phyloP scores from a whole-genome alignment of 2,888 invertebrate genomes.

The Cryptocephalus moraei region DNA sequence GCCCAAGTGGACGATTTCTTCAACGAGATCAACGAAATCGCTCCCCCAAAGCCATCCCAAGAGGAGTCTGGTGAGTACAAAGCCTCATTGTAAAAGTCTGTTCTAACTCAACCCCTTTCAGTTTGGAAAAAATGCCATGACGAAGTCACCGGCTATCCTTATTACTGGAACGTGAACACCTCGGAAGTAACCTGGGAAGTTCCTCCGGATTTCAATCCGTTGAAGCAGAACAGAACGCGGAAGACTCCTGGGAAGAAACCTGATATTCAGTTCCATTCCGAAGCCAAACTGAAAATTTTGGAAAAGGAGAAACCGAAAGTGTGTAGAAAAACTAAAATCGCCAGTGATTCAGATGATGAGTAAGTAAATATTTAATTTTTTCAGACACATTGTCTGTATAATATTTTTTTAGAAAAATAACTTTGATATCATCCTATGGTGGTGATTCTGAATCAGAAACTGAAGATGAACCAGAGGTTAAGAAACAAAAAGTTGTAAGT shows the following conservation, averaged over 20 bases:
- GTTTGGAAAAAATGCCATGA: slow-evolving; percentile 59
- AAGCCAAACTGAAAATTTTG: not conserved
- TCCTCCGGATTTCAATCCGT: slow-evolving; percentile 39
- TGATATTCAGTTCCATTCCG: not conserved
- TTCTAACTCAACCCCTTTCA: slow-evolving; percentile 20
- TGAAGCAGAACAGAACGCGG: slow-evolving; percentile 7
- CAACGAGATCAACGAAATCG: slow-evolving; percentile 36
- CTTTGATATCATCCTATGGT: slow-evolving; percentile 48
- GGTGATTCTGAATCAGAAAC: slow-evolving; percentile 38
- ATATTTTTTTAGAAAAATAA: slow-evolving; percentile 40
- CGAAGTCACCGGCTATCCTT: slow-evolving; percentile 48
- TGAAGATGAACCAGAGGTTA: slow-evolving; percentile 34
- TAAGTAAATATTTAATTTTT: slow-evolving; percentile 15
- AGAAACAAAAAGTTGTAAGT: slow-evolving; percentile 11
- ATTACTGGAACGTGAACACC: slow-evolving; percentile 54
- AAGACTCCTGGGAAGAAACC: slow-evolving; percentile 2
- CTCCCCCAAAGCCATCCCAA: slow-evolving; percentile 17
- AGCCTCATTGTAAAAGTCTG: not conserved
- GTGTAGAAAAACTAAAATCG: slow-evolving; percentile 1
- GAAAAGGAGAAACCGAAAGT: slow-evolving; percentile 6
- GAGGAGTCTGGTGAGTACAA: slow-evolving; percentile 10
- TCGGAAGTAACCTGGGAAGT: slow-evolving; percentile 56
- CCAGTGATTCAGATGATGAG: slow-evolving; percentile 27
- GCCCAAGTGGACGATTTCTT: slow-evolving; percentile 34
- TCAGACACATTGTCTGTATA: not conserved